Base-by-base conservation (phyloP, 2,113 vertebrate species). In the Tyrannus savana region DNA sequence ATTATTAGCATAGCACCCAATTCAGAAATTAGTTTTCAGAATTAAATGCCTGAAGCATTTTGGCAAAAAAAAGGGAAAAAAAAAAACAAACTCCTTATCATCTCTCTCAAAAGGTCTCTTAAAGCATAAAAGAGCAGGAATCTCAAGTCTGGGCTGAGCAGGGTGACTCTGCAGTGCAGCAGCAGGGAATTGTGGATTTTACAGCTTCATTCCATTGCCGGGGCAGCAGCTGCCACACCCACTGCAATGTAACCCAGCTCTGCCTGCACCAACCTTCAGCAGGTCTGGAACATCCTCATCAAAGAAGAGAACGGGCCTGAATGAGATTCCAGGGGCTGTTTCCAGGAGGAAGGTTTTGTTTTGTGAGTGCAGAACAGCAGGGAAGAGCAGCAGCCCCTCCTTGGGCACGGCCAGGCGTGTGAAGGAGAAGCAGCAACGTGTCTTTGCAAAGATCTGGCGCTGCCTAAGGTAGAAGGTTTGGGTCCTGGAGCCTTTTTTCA, bases 11-110 rank as follows among this genome's bases (percentile, higher is more conserved):
- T 90, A 96, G 95, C 95, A 87, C 95, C 90, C 96, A 95, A 89
- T 92, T 92, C 94, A 96, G 87, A 97, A 96, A 97, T 96, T 63
- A 81, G 92, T 96, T 94, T 93, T 96, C 83, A 78, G 88, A 96
- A 81, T 85, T 94, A 93, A 95, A 89, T 66, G 93, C 90, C 94
- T 93, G 85, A 74, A 85, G 95, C 87, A 35, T 92, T 89, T 95
- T 96, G 95, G 95, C 90, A 91, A 94, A 25, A 60, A 16, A 96
- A 87, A 91, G 93, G 21, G 37, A 16, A 96, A 87, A 91, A 94
- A 25, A 60, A 16, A 96, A 87, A 91, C 23, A 41, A 41, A 12
- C 63, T 92, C 72, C 59, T 39, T 78, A 81, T 95, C 87, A 44
- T 80, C 63, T 63, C 3, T 37, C 52, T 95, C 50, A 76, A 93